Evolutionary conservation across 1,140 invertebrate genomes (phyloP).

Genomic region (Drosophila elegans): DNA sequence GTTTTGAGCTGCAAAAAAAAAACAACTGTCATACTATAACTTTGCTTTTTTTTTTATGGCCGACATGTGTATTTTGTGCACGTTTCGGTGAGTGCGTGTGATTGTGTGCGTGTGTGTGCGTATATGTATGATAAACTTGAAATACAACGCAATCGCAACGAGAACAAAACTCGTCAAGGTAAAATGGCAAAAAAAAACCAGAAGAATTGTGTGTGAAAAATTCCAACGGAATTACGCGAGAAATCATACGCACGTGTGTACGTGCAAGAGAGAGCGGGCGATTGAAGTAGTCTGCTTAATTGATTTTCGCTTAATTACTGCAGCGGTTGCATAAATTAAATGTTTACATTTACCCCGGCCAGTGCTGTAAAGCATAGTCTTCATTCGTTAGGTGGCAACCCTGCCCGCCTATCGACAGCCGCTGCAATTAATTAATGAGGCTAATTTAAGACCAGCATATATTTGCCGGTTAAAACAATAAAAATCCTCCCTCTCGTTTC

Average conservation of each 20-base stretch:
- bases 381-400: slow-evolving; percentile 50
- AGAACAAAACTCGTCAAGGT: slow-evolving; percentile 78
- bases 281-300: slow-evolving; percentile 35
- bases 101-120: slow-evolving; percentile 27
- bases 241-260: slow-evolving; percentile 45
- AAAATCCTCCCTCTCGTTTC: slow-evolving; percentile 2
- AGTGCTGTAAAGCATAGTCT: slow-evolving; percentile 50
- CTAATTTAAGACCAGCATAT: slow-evolving; percentile 8
- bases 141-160: slow-evolving; percentile 66
- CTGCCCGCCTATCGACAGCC: slow-evolving; percentile 13
- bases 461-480: slow-evolving; percentile 37
- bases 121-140: slow-evolving; percentile 71
- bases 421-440: slow-evolving; percentile 4
- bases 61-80: slow-evolving; percentile 46
- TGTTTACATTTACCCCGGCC: slow-evolving; percentile 58
- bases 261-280: slow-evolving; percentile 1
- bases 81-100: slow-evolving; percentile 18
- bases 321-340: slow-evolving; percentile 72
- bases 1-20: slow-evolving; percentile 31
- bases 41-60: slow-evolving; percentile 39
- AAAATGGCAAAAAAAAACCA: slow-evolving; percentile 51
- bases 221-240: slow-evolving; percentile 77
- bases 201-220: slow-evolving; percentile 65
- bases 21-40: slow-evolving; percentile 49
- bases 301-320: slow-evolving; percentile 46